A percentile compares a stretch with the other conserved stretches of the same genome.
Evolutionary conservation across 2,113 vertebrate genomes (phyloP).

Genomic region (Chaetura pelagica): DNA sequence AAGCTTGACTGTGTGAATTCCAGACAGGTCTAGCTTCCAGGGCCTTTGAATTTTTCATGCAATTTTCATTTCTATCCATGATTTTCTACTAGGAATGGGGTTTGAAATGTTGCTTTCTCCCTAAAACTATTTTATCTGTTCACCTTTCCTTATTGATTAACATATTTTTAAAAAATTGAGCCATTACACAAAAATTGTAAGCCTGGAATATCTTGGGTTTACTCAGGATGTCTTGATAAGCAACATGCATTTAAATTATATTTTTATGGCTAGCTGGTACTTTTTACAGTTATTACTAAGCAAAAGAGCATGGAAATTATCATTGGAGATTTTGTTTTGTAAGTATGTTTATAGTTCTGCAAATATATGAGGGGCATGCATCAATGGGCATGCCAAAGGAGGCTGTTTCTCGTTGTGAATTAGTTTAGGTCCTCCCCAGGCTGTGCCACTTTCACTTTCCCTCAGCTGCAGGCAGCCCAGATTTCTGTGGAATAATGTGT

Average conservation of each 20-base stretch:
- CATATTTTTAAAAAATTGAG: neutral
- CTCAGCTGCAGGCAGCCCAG: neutral
- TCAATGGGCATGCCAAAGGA: neutral
- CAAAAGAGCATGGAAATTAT: neutral
- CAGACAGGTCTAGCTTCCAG: neutral
- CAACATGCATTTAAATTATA: neutral
- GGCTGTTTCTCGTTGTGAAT: neutral
- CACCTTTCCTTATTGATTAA: constrained; percentile 14
- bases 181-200: neutral
- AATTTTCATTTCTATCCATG: constrained; percentile 29
- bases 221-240: neutral
- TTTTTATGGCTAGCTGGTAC: neutral
- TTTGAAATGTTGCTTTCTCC: neutral
- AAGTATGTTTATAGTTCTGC: neutral
- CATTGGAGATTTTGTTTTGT: neutral
- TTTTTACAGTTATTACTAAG: neutral
- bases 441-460: neutral
- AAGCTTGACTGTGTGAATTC: neutral
- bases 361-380: neutral
- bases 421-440: neutral
- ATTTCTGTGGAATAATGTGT: neutral
- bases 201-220: neutral
- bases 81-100: neutral
- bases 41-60: constrained; percentile 24
- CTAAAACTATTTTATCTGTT: neutral